phyloP scores from a whole-genome alignment of 2,113 vertebrate species.

The Podiceps cristatus region DNA sequence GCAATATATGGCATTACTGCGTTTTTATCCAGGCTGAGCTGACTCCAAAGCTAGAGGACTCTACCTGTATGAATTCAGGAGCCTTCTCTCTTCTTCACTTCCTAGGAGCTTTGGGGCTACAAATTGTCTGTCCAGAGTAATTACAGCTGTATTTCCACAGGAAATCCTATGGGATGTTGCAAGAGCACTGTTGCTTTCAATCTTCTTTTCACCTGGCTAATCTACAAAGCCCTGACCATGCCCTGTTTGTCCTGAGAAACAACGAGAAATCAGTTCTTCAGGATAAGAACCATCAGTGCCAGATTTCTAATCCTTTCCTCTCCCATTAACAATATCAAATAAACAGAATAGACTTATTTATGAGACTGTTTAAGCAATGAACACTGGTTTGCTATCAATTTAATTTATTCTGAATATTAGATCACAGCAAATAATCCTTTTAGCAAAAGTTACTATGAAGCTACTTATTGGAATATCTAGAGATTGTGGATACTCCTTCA shows the following conservation, averaged over 20 bases:
- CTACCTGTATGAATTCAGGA: not conserved
- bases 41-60: not conserved
- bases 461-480: not conserved
- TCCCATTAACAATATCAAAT: accelerated
- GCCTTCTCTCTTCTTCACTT: not conserved
- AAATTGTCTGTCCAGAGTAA: not conserved
- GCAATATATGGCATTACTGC: not conserved
- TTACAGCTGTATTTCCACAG: not conserved
- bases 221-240: not conserved
- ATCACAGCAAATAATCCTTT: not conserved
- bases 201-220: not conserved
- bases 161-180: not conserved
- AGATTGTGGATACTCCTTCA: not conserved
- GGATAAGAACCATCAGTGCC: not conserved
- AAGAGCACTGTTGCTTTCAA: not conserved
- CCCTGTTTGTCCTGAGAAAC: not conserved
- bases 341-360: not conserved
- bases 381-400: not conserved
- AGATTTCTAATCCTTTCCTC: not conserved
- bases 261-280: not conserved
- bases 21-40: not conserved
- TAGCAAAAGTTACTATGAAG: not conserved
- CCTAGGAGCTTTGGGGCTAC: not conserved
- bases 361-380: not conserved
- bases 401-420: not conserved